These are phyloP conservation scores for Girardia tigrina DNA, from an alignment of 2,888 invertebrate genomes.

Conservation along the genomic window DNA sequence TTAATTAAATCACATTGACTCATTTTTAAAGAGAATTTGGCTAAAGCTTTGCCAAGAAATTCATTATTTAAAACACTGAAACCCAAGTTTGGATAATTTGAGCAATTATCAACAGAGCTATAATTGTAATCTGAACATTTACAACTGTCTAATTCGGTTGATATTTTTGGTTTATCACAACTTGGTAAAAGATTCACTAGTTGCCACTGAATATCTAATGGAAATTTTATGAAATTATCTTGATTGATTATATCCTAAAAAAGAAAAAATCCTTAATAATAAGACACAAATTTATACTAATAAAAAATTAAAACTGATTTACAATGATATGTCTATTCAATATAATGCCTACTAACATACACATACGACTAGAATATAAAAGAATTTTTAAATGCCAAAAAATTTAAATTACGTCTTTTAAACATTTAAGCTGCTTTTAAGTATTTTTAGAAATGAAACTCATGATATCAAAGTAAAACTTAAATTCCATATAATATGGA, in stretches of 20 bases:
- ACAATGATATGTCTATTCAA: too few relatives aligned
- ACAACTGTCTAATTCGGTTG: constrained; percentile 7
- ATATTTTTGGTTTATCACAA: constrained; percentile 5
- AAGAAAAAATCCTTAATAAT: too few relatives aligned
- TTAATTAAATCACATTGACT: neutral
- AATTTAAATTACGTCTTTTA: too few relatives aligned
- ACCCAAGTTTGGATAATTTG: neutral
- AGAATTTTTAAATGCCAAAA: too few relatives aligned
- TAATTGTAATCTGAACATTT: constrained; percentile 1
- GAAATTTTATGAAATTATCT: constrained; percentile 4
- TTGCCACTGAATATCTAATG: constrained; percentile 1
- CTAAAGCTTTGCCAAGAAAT: constrained; percentile 15
- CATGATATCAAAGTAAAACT: too few relatives aligned
- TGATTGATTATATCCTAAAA: constrained; percentile 8
- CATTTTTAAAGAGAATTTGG: constrained; percentile 11
- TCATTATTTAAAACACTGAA: constrained; percentile 13
- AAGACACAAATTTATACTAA: too few relatives aligned
- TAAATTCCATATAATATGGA: too few relatives aligned
- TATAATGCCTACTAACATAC: too few relatives aligned
- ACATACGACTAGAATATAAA: too few relatives aligned
- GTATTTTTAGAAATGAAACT: too few relatives aligned
- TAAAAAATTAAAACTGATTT: too few relatives aligned
- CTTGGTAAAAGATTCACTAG: neutral
- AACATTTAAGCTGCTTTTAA: too few relatives aligned
- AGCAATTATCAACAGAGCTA: neutral